Base-by-base conservation (phyloP, 2,797 vertebrate species). In the Etheostoma nigrum region DNA sequence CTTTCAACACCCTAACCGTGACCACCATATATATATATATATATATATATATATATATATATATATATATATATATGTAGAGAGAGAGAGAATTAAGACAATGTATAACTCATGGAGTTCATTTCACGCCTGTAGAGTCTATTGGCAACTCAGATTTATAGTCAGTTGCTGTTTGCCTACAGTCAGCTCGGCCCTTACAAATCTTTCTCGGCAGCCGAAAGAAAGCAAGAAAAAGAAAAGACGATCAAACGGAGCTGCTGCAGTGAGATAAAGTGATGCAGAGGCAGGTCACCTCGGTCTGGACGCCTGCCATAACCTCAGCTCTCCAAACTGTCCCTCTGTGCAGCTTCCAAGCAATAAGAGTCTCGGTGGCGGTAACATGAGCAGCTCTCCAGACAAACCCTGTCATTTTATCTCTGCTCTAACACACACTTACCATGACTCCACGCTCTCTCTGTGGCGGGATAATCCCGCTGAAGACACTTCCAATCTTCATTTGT, bases 281-380 rank as follows among this genome's bases (percentile, higher is more conserved):
- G 54, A 72, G 68, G 42, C 60, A 9, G 87, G 81, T 89, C 83
- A 60, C 57, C 74, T 79, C 72, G 1, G 30, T 6, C 78, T 83
- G 86, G 82, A 76, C 14, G 36, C 1, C 67, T 8, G 66, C 82
- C 67, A 64, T 6, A 66, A 76, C 74, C 69, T 82, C 73, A 14
- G 71, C 58, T 58, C 9, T 49, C 65, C 19, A 30, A 57, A 70
- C 53, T 30, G 76, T 72, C 72, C 2, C 65, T 79, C 30, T 49
- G 55, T 0, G 69, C 54, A 73, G 65, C 77, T 72, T 45, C 69
- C 6, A 69, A 25, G 63, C 66, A 42, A 8, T 13, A 12, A 73
- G 72, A 74, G 40, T 45, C 81, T 65, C 21, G 18, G n/a, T 2
- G 52, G 48, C 78, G 47, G 84, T n/a, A 82, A 89, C 60, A 0